Evolutionary conservation across 2,888 invertebrate species (phyloP).

Genomic region (Dolomedes plantarius): DNA sequence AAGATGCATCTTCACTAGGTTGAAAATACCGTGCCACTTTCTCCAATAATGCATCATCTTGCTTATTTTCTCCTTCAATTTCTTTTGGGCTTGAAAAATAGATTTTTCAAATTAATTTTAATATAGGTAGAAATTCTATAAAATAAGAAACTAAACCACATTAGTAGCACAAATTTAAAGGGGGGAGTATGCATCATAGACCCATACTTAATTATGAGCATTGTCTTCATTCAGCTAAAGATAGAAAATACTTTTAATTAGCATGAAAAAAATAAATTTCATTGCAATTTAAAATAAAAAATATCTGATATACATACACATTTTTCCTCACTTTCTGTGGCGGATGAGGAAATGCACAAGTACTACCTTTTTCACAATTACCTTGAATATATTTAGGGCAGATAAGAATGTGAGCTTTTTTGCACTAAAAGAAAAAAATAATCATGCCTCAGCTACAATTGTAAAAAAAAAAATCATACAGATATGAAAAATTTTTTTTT

Average conservation of each 20-base stretch:
- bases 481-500: too few species aligned
- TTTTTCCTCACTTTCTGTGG: conserved; percentile 37
- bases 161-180: too few species aligned
- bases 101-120: not conserved
- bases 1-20: not conserved
- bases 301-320: conserved; percentile 31
- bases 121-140: not conserved
- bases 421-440: conserved; percentile 51
- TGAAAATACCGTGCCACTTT: conserved; percentile 19
- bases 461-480: too few species aligned
- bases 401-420: conserved; percentile 56
- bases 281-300: not conserved
- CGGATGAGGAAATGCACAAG: conserved; percentile 63
- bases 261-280: not conserved
- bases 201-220: not conserved
- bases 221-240: not conserved
- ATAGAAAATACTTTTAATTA: not conserved
- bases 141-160: not conserved
- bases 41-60: conserved; percentile 26
- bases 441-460: too few species aligned
- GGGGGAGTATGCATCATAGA: not conserved
- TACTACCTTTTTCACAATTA: conserved; percentile 60
- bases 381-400: conserved; percentile 63
- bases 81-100: conserved; percentile 30
- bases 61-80: not conserved